These are phyloP conservation scores for Coelopa pilipes DNA, from an alignment of 2,888 invertebrate genomes.

Conservation along the genomic window DNA sequence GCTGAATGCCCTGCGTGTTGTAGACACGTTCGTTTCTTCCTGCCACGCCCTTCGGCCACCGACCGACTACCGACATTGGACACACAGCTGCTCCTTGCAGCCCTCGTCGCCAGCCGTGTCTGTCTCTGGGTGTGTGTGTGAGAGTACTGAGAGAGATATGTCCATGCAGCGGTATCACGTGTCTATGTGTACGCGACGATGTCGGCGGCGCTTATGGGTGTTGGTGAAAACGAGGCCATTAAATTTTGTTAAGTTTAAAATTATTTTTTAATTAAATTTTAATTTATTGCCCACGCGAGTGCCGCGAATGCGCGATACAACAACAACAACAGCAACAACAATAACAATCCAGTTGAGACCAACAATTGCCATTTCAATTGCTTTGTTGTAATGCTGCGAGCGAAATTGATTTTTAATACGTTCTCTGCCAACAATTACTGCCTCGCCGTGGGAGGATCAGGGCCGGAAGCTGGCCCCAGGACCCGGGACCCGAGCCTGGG, in stretches of 20 bases:
- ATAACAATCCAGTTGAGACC: neutral
- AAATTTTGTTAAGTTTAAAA: constrained; percentile 30
- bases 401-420: constrained; percentile 12
- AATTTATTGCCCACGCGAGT: constrained; percentile 26
- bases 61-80: neutral
- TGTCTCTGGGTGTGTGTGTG: too few relatives aligned
- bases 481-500: too few relatives aligned
- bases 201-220: neutral
- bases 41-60: neutral
- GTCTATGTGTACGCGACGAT: neutral
- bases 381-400: neutral
- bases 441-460: too few relatives aligned
- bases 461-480: too few relatives aligned
- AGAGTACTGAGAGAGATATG: too few relatives aligned
- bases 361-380: neutral
- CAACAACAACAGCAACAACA: constrained; percentile 1
- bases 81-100: too few relatives aligned
- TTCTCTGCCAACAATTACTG: too few relatives aligned
- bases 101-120: too few relatives aligned
- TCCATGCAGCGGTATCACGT: too few relatives aligned
- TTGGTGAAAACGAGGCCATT: constrained; percentile 4
- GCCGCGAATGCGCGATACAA: neutral
- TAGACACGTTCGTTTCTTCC: neutral
- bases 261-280: constrained; percentile 43
- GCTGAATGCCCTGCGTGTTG: neutral